Base-by-base conservation (phyloP, 53 echinoderm and acorn worm genomes). In the Apostichopus leukothele region DNA sequence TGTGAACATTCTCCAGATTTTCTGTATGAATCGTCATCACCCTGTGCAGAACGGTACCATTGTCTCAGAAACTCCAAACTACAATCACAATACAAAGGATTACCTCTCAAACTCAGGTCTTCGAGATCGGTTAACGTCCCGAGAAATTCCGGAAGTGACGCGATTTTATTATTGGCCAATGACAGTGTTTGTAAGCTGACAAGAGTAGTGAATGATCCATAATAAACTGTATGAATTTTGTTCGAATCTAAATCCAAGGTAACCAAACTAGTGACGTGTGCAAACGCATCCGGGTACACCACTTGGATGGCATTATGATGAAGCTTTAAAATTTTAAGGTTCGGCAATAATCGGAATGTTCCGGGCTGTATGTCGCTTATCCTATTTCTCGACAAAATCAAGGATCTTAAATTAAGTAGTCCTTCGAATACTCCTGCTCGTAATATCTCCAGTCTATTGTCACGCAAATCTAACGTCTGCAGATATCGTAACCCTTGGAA, bases 11-110 rank as follows among this genome's bases (percentile, higher is more conserved):
- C 71, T 27, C 81, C 68, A 13, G 83, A 83, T 20, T 67, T 53
- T 4, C n/a, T 27, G 21, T 20, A 63, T 20, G 81, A 71, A 9
- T 84, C 84, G 22, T 51, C 67, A 9, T 59, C 60, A 39, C 51
- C 50, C 25, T 50, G 39, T 39, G 39, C 39, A 39, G 39, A 3
- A 60, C 89, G 51, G 89, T 10, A 86, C 93, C 93, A 93, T 3
- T 53, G 78, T 11, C 86, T 89, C 22, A 93, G 75, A 12, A 78
- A 74, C 18, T 88, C 86, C 2, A 93, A 19, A 27, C 90, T 84
- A 66, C 93, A 93, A 75, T 93, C 93, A 76, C 93, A 93, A n/a
- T 68, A 71, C 3, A 93, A 80, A 13, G 93, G 93, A 77, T 93
- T 93, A 23, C 86, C 89, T 60, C 54, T 86, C 14, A 93, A 79